Base-by-base conservation (phyloP, 1,140 invertebrate species). In the Drosophila ercepeae region DNA sequence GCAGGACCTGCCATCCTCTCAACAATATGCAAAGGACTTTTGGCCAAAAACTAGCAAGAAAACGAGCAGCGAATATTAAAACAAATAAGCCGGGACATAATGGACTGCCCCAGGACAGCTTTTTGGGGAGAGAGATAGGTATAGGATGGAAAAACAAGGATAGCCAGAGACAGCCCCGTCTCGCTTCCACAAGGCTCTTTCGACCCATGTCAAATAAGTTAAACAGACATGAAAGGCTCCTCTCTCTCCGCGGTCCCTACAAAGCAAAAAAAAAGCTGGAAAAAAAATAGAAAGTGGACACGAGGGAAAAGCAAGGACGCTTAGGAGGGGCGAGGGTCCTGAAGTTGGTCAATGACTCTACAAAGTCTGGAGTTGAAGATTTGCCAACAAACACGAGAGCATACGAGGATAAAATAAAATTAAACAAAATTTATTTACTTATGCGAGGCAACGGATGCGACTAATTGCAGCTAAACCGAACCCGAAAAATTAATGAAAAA, bases 31-130 rank as follows among this genome's bases (percentile, higher is more conserved):
- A 83, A 75, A 83, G 59, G 70, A 83, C 70, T 79, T 75, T 71
- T 54, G 59, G n/a, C n/a, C 58, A 65, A 44, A 60, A 84, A 83
- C 78, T 84, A 83, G 79, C 73, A 42, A 54, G 70, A 75, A 74
- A 79, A 79, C 76, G 76, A 82, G 78, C 79, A 79, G 81, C 55
- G 81, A 84, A 83, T 83, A 83, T 83, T 83, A 84, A 84, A 84
- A 86, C 79, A 84, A 84, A 84, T 86, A 83, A 83, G 79, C 74
- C 74, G 68, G 68, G 53, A 69, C 69, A 78, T 78, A 78, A 82
- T 82, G 50, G 78, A 83, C 79, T 65, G 57, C 60, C 61, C 57
- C 73, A 82, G 55, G 60, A 48, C 52, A 51, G 76, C 46, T 45
- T 19, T 32, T 4, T 44, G 4, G 21, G 14, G n/a, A 42, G 34